Evolutionary conservation across 2,113 vertebrate species (phyloP).

Genomic region (Halichoeres trimaculatus): DNA sequence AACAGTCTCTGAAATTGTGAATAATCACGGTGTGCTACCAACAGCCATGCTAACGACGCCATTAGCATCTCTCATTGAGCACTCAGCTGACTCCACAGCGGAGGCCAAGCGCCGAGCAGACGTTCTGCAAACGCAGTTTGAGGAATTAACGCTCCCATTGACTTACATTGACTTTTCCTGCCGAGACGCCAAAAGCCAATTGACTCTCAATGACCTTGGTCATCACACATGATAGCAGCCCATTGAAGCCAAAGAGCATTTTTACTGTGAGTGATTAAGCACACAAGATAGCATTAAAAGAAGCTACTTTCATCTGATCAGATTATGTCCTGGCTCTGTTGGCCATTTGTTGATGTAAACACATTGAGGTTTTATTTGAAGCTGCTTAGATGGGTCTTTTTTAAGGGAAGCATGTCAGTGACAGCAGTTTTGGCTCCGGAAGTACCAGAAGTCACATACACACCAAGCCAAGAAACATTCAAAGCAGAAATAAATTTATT

Average conservation of each 20-base stretch:
- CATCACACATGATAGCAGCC: conserved; percentile 18
- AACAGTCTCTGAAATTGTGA: conserved; percentile 76
- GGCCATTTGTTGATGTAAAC: background rate
- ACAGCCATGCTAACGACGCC: conserved; percentile 70
- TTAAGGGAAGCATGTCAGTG: no score
- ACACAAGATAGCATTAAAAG: conserved; percentile 1
- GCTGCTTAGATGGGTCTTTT: no score
- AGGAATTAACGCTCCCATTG: conserved; percentile 57
- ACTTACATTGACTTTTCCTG: conserved; percentile 46
- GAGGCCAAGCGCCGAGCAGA: conserved; percentile 66
- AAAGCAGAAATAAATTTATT: no score
- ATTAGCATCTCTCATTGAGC: conserved; percentile 65
- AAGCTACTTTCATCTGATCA: conserved; percentile 3
- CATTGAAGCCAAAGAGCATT: conserved; percentile 2
- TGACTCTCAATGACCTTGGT: conserved; percentile 27
- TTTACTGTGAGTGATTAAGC: background rate
- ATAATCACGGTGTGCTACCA: conserved; percentile 75
- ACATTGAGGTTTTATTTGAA: no score
- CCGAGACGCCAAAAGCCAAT: conserved; percentile 20
- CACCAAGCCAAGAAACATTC: no score
- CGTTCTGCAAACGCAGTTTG: conserved; percentile 65
- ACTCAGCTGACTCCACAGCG: conserved; percentile 68
- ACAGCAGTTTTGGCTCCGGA: no score
- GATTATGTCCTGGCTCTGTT: conserved; percentile 1
- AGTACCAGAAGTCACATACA: no score